Base-by-base conservation (phyloP, 2,797 vertebrate genomes). In the Lutjanus argentimaculatus region DNA sequence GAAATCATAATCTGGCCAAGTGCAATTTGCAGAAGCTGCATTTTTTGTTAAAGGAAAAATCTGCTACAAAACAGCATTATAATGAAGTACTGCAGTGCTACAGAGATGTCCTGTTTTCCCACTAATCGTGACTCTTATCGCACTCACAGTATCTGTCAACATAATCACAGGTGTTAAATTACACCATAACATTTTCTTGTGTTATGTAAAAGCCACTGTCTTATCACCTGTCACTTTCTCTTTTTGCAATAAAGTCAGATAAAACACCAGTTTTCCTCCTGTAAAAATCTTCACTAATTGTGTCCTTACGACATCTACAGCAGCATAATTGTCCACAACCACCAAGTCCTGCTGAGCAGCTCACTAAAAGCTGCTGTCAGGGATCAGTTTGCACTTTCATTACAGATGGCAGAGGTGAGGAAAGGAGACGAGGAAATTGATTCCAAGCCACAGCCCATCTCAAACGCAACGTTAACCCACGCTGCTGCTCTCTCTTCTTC, bases 371-470 rank as follows among this genome's bases (percentile, higher is more conserved):
- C 66, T 65, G 65, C 61, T 68, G 67, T 43, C 17, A 62, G 71
- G 64, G 85, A 85, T 91, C 85, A 69, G 84, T 46, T 90, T 84
- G 75, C 87, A 90, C 85, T 88, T 90, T 85, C 83, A 70, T 85
- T 80, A 65, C 91, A 86, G 91, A 71, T 82, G 87, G 77, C 72
- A 73, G 63, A 75, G 76, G 68, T 58, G 80, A 80, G 46, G 71
- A 64, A 14, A 77, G 45, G 57, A 46, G 67, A 17, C 7, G 67
- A 16, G 42, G 72, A 73, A 75, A 72, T 77, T 7, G 87, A 83
- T 36, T 36, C 30, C 30, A 36, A 36, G 30, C 30, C 30, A 36
- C 30, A 36, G 30, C 21, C 77, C 77, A 59, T 55, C 56, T 70
- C 57, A 79, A 71, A 72, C 52, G 46, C 67, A 21, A 74, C 5